phyloP scores from a whole-genome alignment of 2,797 vertebrate species.

The Melanotaenia parkinsoni region DNA sequence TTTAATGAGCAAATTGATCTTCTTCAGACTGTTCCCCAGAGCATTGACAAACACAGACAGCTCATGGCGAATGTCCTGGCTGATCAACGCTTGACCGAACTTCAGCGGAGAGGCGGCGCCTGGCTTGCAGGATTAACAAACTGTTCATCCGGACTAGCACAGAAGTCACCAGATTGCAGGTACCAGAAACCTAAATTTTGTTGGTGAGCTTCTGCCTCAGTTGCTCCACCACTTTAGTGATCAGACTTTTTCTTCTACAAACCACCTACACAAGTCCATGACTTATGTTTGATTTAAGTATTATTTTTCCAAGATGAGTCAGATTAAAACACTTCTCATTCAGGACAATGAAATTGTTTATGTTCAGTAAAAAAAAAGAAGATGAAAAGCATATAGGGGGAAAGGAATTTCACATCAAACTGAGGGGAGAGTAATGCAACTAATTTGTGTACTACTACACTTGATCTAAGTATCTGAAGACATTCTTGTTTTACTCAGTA shows the following conservation, averaged over 20 bases:
- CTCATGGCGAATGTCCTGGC: constrained; percentile 88
- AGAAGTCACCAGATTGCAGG: constrained; percentile 88
- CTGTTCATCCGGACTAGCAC: constrained; percentile 74
- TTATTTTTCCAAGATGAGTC: constrained; percentile 24
- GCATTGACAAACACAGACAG: constrained; percentile 84
- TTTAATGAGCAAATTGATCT: neutral
- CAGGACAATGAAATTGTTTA: constrained; percentile 28
- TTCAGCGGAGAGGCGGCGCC: constrained; percentile 89
- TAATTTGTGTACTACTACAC: constrained; percentile 11
- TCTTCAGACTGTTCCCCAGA: constrained; percentile 77
- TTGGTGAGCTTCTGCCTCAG: neutral
- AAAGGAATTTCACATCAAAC: constrained; percentile 22
- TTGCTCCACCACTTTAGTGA: neutral
- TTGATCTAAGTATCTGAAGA: constrained; percentile 43
- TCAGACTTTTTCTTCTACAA: neutral
- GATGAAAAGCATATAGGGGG: constrained; percentile 13
- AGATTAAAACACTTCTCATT: constrained; percentile 46
- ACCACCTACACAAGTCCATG: neutral
- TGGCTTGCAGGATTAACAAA: constrained; percentile 87
- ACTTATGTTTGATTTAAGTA: constrained; percentile 14
- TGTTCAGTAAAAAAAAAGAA: no score
- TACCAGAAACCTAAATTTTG: constrained; percentile 49
- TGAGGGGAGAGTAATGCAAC: constrained; percentile 11
- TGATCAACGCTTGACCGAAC: constrained; percentile 86
- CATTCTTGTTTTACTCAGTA: constrained; percentile 16